Conservation (phyloP, 2,888 invertebrate species). For the Smittia sp. region DNA sequence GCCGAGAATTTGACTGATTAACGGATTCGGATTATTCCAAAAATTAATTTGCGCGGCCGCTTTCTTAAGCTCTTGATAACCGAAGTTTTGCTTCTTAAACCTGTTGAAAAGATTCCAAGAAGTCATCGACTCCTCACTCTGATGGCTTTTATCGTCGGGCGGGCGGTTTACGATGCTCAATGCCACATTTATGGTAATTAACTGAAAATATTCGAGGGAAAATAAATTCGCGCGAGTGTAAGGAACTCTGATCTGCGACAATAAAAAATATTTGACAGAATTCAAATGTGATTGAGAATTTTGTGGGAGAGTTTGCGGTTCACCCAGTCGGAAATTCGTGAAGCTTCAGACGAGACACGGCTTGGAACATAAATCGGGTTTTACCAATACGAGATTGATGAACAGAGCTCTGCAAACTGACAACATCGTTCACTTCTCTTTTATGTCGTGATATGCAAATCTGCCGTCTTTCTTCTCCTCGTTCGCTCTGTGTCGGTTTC, state of each 20-base stretch:
- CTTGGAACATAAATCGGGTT: not conserved
- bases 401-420: not conserved
- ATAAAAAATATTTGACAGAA: too few relatives aligned
- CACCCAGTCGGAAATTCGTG: not conserved
- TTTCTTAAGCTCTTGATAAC: not conserved
- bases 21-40: not conserved
- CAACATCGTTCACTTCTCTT: constrained; percentile 6
- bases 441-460: not conserved
- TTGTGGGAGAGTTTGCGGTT: not conserved
- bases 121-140: not conserved
- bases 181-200: constrained; percentile 14
- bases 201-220: constrained; percentile 18
- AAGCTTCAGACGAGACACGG: too few relatives aligned
- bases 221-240: too few relatives aligned
- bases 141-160: not conserved
- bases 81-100: constrained; percentile 17
- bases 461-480: not conserved
- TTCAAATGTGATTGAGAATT: not conserved
- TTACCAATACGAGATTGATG: not conserved
- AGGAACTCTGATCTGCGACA: too few relatives aligned
- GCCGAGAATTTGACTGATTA: not conserved
- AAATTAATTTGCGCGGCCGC: not conserved
- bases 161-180: constrained; percentile 5
- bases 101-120: not conserved
- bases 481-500: not conserved